Conservation (phyloP, 2,797 vertebrate genomes). For the Melanotaenia trifasciata region DNA sequence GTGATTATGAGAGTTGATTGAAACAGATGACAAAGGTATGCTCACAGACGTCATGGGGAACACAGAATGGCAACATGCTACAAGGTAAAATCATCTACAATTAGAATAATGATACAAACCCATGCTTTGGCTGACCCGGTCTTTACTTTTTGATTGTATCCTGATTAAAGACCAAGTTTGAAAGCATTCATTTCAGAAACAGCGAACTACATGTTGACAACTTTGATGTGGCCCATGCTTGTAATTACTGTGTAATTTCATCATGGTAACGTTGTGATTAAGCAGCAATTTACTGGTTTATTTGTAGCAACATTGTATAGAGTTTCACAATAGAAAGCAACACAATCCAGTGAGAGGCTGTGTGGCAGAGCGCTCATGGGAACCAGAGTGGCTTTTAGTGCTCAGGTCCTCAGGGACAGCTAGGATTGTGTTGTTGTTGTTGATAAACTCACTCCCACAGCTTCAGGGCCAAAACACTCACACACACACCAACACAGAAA, state of each 20-base stretch:
- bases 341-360: conserved; percentile 44
- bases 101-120: conserved; percentile 33
- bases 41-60: conserved; percentile 12
- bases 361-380: conserved; percentile 58
- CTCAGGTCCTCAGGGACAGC: conserved; percentile 45
- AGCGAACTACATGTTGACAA: conserved; percentile 41
- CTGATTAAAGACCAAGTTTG: conserved; percentile 65
- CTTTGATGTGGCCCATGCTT: conserved; percentile 60
- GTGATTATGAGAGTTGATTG: background rate
- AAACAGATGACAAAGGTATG: background rate
- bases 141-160: conserved; percentile 46
- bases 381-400: conserved; percentile 57
- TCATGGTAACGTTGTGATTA: conserved; percentile 62
- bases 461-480: conserved; percentile 50
- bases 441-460: conserved; percentile 62
- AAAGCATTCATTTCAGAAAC: conserved; percentile 41
- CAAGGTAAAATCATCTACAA: conserved; percentile 35
- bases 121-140: conserved; percentile 4
- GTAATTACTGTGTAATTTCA: conserved; percentile 66
- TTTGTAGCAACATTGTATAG: conserved; percentile 64
- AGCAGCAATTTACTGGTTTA: conserved; percentile 59
- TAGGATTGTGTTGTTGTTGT: conserved; percentile 56
- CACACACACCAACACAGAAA: background rate
- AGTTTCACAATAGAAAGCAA: conserved; percentile 60
- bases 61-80: conserved; percentile 6